These are phyloP conservation scores for Mythimna loreyi DNA, from an alignment of 2,888 invertebrate species.

Conservation along the genomic window DNA sequence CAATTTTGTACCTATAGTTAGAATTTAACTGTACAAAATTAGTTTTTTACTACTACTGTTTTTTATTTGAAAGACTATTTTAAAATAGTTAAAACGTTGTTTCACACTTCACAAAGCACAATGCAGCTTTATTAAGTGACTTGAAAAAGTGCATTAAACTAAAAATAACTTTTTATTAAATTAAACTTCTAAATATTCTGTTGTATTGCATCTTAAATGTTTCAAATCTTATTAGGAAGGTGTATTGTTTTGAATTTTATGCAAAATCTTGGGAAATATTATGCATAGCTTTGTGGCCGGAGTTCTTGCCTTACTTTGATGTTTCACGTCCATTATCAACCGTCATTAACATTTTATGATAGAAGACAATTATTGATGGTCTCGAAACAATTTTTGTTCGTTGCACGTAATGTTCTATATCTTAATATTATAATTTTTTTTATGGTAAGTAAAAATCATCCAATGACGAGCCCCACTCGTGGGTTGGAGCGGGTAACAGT, in stretches of 20 bases:
- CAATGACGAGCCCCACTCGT: too few relatives aligned
- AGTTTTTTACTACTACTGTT: too few relatives aligned
- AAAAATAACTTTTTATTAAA: neutral
- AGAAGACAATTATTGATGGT: neutral
- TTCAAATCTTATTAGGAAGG: constrained; percentile 47
- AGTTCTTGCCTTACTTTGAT: neutral
- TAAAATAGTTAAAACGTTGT: too few relatives aligned
- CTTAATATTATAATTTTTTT: too few relatives aligned
- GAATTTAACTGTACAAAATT: too few relatives aligned
- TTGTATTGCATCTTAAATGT: constrained; percentile 9
- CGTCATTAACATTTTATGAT: constrained; percentile 1
- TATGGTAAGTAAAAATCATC: too few relatives aligned
- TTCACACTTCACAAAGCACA: neutral
- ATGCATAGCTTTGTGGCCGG: constrained; percentile 32
- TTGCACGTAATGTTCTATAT: too few relatives aligned
- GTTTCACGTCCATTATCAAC: constrained; percentile 16
- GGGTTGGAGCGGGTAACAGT: too few relatives aligned
- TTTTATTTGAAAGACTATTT: too few relatives aligned
- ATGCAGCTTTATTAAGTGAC: neutral
- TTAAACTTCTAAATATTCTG: constrained; percentile 17
- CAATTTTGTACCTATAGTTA: too few relatives aligned
- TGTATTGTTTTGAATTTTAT: constrained; percentile 32
- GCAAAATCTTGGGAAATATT: constrained; percentile 40
- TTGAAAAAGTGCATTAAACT: neutral
- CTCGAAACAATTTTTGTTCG: too few relatives aligned